Evolutionary conservation across 2,113 vertebrate genomes (phyloP), one percentile per base, ranked within the genome.

Genomic region (Pseudonaja textilis): DNA sequence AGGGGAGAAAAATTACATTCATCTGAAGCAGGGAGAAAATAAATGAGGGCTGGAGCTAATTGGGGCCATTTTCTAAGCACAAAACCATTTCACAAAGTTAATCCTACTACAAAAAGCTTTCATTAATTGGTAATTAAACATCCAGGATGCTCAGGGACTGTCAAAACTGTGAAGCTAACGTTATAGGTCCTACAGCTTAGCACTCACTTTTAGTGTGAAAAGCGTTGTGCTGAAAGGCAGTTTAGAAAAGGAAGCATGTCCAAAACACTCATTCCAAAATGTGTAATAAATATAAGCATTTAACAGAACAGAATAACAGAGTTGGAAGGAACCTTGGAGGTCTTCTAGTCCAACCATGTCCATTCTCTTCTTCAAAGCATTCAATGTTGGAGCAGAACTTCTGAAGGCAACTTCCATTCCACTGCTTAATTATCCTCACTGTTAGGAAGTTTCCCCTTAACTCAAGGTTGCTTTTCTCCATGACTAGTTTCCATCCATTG

Each of bases 61-160:
- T 96, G 95, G 96, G 89, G 92, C 87, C 50, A n/a, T 91, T 87
- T 96, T 91, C 92, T 93, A 89, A 92, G 94, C 94, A 93, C 88
- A 50, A 94, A 93, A 69, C 92, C 95, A 92, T 96, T 96, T 96
- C 94, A 91, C 94, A 96, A 39, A 85, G 81, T 95, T 95, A 95
- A 95, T 89, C 93, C 93, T 59, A 25, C 57, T 26, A 89, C 0
- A 64, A 96, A 95, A 96, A 96, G 69, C 56, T 95, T 64, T 42
- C 92, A 10, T 95, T 96, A 96, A 95, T 92, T 91, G 91, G 95
- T 95, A 95, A 96, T 97, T 96, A 96, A 95, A 96, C 95, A 96
- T 95, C 88, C 0, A 0, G 91, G 87, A 96, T 89, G 88, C 93
- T 50, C 3, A 4, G 5, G 69, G 90, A 74, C 95, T 96, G 91